These are phyloP conservation scores for Ovis canadensis DNA, from an alignment of 2,113 vertebrate species.

Conservation along the genomic window DNA sequence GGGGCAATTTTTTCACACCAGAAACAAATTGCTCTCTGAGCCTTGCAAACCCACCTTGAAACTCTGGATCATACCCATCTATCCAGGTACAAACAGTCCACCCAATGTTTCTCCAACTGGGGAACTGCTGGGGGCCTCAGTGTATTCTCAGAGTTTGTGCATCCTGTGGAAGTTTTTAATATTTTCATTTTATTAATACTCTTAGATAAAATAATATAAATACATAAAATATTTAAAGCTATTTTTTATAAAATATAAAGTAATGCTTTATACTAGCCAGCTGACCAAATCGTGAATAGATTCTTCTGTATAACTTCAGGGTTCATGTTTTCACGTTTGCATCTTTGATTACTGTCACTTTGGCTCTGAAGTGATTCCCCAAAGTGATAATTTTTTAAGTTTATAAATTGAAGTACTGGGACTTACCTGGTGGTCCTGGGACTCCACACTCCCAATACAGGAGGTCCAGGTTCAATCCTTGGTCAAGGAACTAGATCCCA, in stretches of 20 bases:
- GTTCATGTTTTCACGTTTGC: neutral
- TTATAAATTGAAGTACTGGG: neutral
- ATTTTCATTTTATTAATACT: neutral
- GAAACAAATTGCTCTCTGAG: neutral
- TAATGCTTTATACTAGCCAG: neutral
- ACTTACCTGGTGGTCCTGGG: neutral
- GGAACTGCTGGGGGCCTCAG: too few species aligned
- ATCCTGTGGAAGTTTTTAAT: neutral
- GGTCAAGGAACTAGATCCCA: neutral
- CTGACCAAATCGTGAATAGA: neutral
- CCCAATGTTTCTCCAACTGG: neutral
- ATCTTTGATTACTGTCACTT: neutral
- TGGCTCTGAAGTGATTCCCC: neutral
- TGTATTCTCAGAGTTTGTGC: neutral
- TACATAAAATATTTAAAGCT: neutral
- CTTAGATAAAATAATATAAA: neutral
- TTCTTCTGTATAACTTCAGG: neutral
- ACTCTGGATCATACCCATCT: neutral
- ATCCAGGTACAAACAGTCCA: neutral
- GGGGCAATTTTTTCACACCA: neutral
- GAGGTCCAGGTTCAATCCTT: neutral
- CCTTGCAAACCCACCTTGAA: neutral
- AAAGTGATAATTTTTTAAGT: neutral
- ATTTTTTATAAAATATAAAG: neutral
- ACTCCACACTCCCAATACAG: neutral